Base-by-base conservation (phyloP, 2,797 vertebrate species). In the Sebastes wilsoni region DNA sequence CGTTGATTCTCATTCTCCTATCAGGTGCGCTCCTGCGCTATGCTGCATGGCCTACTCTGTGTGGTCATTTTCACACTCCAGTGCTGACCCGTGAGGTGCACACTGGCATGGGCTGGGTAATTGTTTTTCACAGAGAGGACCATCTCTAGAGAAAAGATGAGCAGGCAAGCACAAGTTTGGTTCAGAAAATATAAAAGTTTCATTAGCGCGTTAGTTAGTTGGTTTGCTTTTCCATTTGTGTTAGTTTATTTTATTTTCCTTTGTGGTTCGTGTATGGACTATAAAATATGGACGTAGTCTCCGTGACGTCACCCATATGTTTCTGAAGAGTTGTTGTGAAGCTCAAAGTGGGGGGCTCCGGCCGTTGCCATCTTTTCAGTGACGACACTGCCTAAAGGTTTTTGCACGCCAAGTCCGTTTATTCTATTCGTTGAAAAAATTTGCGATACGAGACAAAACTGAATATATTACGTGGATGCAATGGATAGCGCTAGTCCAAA, bases 71-170 rank as follows among this genome's bases (percentile, higher is more conserved):
- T 87, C 66, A 82, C 66, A 79, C 72, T 86, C 72, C 72, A 79
- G 16, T 71, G 82, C 80, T 87, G 87, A 84, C 77, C 69, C 72
- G 59, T 27, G 70, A 75, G 75, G 77, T 83, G 38, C 28, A 36
- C 28, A 36, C 54, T 32, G 59, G 66, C 66, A 66, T 11, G 34
- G 72, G 23, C 64, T 28, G 42, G 72, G 79, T 89, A 82, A 85
- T 87, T 89, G 80, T 42, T 80, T 84, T 90, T 87, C 79, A 78
- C 75, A 84, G 65, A 83, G 65, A 30, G 55, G 64, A 58, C 62
- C 22, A 18, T 80, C 84, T 78, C 30, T 27, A 23, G 49, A 49
- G 66, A 76, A 72, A 79, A 60, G 52, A 75, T 87, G 59, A 80
- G 65, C 70, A 42, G 71, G 66, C 68, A 79, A 71, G 66, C 34